Base-by-base conservation (phyloP, 1,140 invertebrate genomes). In the Solenopsis invicta region DNA sequence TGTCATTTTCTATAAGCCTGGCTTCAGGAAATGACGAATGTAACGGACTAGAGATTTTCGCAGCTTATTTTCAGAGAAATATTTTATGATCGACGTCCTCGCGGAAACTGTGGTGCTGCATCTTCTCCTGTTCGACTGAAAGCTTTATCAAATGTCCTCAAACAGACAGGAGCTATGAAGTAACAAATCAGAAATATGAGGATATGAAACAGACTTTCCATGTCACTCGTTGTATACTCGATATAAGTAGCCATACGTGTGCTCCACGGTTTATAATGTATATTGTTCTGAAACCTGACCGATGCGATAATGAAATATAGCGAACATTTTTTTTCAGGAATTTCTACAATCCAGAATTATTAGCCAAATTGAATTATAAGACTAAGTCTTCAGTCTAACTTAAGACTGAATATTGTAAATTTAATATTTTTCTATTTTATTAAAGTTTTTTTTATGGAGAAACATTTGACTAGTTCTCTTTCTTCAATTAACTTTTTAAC, bases 141-240 rank as follows among this genome's bases (percentile, higher is more conserved):
- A 61, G 18, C 45, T 72, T 24, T 84, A 24, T 59, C 64, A 82
- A 71, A 72, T 82, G 54, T 75, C 24, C 24, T 62, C 48, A 77
- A 75, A 84, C 21, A 76, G 69, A 59, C 41, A 61, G 45, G 37
- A 76, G 16, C 52, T 29, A 84, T 6, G 24, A 61, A 76, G 71
- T 71, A 56, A 81, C 34, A 81, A 81, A 81, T 81, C 64, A 81
- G 34, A 81, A 81, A 56, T 71, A 71, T 16, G 34, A 45, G 50
- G 34, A 34, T 54, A 41, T 37, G 34, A 45, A 29, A 80, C 41
- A 69, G 29, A 67, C 48, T 69, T 54, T 80, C n/a, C n/a, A 18
- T 54, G 77, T 69, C 48, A 80, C 48, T 69, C 45, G n/a, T n/a
- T 61, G 54, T 62, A 61, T 50, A n/a, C n/a, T 59, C n/a, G 21